Conservation (phyloP, 1,140 invertebrate genomes). For the Drosophila aff. region DNA sequence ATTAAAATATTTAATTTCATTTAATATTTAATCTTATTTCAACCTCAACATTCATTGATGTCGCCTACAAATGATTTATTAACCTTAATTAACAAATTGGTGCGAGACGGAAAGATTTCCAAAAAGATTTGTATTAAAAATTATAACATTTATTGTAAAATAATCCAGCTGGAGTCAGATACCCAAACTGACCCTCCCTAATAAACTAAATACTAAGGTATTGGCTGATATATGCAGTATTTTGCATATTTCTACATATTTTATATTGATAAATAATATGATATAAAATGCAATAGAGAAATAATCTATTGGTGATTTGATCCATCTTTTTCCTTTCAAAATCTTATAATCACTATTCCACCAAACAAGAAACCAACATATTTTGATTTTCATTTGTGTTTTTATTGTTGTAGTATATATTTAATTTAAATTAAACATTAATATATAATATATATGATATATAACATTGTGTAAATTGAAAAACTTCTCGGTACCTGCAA, state of each 20-base stretch:
- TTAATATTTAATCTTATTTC: neutral
- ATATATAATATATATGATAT: slow-evolving; percentile 70
- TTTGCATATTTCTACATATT: no score
- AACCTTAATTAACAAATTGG: slow-evolving; percentile 54
- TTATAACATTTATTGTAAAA: slow-evolving; percentile 38
- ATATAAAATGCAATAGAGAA: neutral
- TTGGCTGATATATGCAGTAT: neutral
- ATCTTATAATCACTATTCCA: neutral
- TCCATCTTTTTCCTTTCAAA: neutral
- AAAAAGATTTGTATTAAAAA: slow-evolving; percentile 26
- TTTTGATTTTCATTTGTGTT: slow-evolving; percentile 35
- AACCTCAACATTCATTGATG: neutral
- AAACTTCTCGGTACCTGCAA: slow-evolving; percentile 70
- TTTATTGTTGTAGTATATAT: slow-evolving; percentile 41
- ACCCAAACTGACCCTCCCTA: slow-evolving; percentile 34
- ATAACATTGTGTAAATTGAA: slow-evolving; percentile 77
- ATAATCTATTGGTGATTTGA: neutral
- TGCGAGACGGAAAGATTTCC: slow-evolving; percentile 66
- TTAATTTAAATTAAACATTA: slow-evolving; percentile 69
- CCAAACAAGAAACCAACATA: slow-evolving; percentile 16
- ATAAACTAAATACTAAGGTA: slow-evolving; percentile 6
- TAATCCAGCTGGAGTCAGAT: neutral
- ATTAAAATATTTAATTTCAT: neutral
- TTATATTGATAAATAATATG: no score
- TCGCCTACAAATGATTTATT: slow-evolving; percentile 21